Evolutionary conservation across 2,888 invertebrate genomes (phyloP).

Genomic region (Hydriomena furcata): DNA sequence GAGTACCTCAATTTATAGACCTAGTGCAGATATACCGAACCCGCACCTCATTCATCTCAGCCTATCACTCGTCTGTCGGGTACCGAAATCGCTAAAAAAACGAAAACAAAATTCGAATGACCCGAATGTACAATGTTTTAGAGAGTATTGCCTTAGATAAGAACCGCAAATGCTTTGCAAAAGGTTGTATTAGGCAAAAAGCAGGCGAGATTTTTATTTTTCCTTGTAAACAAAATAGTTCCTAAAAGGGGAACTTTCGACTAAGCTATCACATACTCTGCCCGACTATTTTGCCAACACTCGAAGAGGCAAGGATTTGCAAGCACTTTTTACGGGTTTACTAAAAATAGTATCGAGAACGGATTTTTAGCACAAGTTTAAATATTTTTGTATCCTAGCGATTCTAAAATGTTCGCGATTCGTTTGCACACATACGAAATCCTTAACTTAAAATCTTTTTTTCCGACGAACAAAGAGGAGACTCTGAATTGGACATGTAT

Average conservation of each 20-base stretch:
- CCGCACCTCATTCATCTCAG: too few species aligned
- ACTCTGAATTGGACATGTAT: too few species aligned
- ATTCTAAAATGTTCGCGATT: too few species aligned
- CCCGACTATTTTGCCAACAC: slow-evolving; percentile 68
- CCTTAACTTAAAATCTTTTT: too few species aligned
- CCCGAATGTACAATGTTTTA: not conserved
- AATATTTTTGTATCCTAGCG: too few species aligned
- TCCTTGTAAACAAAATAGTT: slow-evolving; percentile 41
- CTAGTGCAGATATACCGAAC: too few species aligned
- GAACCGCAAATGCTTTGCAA: not conserved
- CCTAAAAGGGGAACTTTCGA: slow-evolving; percentile 58
- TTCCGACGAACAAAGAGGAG: too few species aligned
- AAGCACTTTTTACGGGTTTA: slow-evolving; percentile 65
- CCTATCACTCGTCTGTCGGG: too few species aligned
- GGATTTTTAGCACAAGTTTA: slow-evolving; percentile 3
- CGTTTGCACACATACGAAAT: too few species aligned
- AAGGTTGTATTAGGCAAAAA: not conserved
- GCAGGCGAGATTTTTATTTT: not conserved
- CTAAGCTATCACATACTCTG: slow-evolving; percentile 69
- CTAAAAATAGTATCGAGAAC: slow-evolving; percentile 52
- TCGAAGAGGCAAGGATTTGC: slow-evolving; percentile 62
- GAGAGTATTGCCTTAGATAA: not conserved
- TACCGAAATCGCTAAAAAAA: too few species aligned
- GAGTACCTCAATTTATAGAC: too few species aligned
- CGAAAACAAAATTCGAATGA: too few species aligned